Base-by-base conservation (phyloP, 2,888 invertebrate genomes). In the Girardia tigrina region DNA sequence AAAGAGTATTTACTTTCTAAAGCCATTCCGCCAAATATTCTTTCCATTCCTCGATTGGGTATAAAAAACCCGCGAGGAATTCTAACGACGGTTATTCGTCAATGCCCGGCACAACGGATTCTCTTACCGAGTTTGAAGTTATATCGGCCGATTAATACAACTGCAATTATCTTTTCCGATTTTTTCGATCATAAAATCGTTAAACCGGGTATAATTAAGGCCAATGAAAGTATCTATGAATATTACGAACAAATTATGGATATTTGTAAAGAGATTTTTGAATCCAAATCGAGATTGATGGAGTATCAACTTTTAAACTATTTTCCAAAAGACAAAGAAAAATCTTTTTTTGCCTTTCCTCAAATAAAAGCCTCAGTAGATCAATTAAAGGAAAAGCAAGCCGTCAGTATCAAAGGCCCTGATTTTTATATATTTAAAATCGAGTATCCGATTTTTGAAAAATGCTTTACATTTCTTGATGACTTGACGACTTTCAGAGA, bases 41-140 rank as follows among this genome's bases (percentile, higher is more conserved):
- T 56, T 20, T 56, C 56, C 6, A 56, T 56, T 56, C 56, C 56
- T 4, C n/a, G 23, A n/a, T 23, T 56, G n/a, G 23, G 23, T n/a
- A 56, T 56, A 56, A 56, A 56, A n/a, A 56, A 56, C n/a, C 56
- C 56, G 23, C n/a, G 23, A 56, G 56, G 56, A 56, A 56, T 56
- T 8, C 23, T 56, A n/a, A 56, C 56, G 23, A 56, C 56, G 56
- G 56, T 56, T 20, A 56, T 56, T 56, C 56, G 56, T 16, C 56
- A 56, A 16, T 56, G 56, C 23, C 56, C 56, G 23, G 56, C 56
- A 12, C n/a, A 56, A 56, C 56, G 56, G 23, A 56, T 56, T 56
- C n/a, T 56, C 4, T 56, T 56, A 12, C 56, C 56, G 56, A 56
- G 56, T 56, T 56, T 56, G n/a, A 56, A 56, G 23, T 56, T 56